Evolutionary conservation across 2,113 vertebrate genomes (phyloP).

Genomic region (Myrmecobius fasciatus): DNA sequence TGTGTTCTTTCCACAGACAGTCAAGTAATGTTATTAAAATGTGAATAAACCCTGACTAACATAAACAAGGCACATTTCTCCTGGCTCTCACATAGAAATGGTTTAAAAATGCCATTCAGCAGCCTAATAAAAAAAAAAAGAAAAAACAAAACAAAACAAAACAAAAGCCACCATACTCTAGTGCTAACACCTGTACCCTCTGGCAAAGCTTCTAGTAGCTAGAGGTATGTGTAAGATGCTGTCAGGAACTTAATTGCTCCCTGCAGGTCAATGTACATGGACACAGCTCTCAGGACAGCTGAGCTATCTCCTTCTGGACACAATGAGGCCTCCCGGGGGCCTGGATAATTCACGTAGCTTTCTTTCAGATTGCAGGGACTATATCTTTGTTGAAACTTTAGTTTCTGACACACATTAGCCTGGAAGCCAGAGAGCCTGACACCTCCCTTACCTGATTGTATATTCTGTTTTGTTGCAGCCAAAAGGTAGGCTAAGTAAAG

Average conservation of each 20-base stretch:
- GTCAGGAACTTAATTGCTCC: conserved; percentile 84
- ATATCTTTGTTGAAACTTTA: conserved; percentile 70
- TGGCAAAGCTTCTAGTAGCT: conserved; percentile 80
- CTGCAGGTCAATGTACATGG: conserved; percentile 82
- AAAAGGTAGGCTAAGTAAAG: conserved; percentile 15
- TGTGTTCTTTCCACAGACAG: conserved; percentile 7
- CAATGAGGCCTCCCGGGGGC: conserved; percentile 77
- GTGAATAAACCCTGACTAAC: conserved; percentile 60
- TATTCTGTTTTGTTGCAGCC: background rate
- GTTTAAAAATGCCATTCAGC: conserved; percentile 80
- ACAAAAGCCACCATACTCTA: conserved; percentile 74
- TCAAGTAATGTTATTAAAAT: background rate
- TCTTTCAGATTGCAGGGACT: conserved; percentile 70
- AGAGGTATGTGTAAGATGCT: conserved; percentile 80
- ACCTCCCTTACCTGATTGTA: background rate
- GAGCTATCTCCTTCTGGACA: conserved; percentile 82
- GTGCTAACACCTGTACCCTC: conserved; percentile 81
- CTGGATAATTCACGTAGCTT: conserved; percentile 74
- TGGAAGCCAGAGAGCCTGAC: conserved; percentile 65
- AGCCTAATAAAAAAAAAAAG: conserved; percentile 80
- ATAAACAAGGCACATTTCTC: conserved; percentile 21
- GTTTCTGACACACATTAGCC: conserved; percentile 75
- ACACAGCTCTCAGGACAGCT: conserved; percentile 81
- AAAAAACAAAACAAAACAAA: conserved; percentile 57
- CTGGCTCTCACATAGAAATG: conserved; percentile 58